Evolutionary conservation across 2,113 vertebrate species (phyloP).

Genomic region (Girardinichthys multiradiatus): DNA sequence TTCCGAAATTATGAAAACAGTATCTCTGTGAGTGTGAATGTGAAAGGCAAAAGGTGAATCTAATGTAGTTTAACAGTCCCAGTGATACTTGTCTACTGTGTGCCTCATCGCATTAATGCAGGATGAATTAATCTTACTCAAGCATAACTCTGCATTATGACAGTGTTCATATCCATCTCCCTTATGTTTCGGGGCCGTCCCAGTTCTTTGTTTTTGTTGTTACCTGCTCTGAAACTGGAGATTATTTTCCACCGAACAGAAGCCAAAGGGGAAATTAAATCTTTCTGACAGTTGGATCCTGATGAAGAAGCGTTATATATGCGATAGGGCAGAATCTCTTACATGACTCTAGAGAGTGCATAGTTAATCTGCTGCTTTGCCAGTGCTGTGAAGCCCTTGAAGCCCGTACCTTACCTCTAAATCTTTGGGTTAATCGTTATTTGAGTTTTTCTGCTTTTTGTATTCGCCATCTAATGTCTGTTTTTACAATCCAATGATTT

Average conservation of each 20-base stretch:
- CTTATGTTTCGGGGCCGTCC: slow-evolving; percentile 54
- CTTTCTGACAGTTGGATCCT: slow-evolving; percentile 19
- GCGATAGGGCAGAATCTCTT: slow-evolving; percentile 1
- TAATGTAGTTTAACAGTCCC: slow-evolving; percentile 20
- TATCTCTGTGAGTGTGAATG: background rate
- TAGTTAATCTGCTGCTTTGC: background rate
- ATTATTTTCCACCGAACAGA: slow-evolving; percentile 57
- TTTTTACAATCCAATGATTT: background rate
- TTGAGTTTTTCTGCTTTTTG: background rate
- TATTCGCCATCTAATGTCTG: background rate
- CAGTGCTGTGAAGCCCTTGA: background rate
- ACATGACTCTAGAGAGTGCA: slow-evolving; percentile 10
- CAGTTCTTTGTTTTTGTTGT: slow-evolving; percentile 44
- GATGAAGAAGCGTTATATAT: slow-evolving; percentile 20
- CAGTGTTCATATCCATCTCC: slow-evolving; percentile 45
- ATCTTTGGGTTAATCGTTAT: background rate
- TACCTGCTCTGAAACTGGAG: slow-evolving; percentile 18
- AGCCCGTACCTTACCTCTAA: background rate
- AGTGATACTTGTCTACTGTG: slow-evolving; percentile 21
- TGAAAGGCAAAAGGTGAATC: background rate
- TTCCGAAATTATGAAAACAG: slow-evolving; percentile 1
- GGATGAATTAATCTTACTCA: slow-evolving; percentile 57
- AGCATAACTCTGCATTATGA: slow-evolving; percentile 50
- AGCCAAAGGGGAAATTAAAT: slow-evolving; percentile 36
- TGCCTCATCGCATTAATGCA: slow-evolving; percentile 55